phyloP scores from a whole-genome alignment of 35 echinoderm and acorn worm species.

The Ophioderma brevispina region DNA sequence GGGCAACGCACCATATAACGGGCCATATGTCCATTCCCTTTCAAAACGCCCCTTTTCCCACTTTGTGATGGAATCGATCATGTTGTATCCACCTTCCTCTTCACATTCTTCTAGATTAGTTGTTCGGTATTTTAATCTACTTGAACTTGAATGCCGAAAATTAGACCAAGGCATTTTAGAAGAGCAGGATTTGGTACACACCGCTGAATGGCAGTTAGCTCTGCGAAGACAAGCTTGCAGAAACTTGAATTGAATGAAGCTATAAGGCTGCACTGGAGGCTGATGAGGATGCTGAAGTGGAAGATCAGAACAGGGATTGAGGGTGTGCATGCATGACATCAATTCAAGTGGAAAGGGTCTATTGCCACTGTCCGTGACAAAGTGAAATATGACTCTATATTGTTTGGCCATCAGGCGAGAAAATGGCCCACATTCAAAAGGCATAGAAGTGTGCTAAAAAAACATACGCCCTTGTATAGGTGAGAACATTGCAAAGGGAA shows the following conservation, averaged over 20 bases:
- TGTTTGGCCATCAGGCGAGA: not conserved
- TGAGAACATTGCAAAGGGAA: no score
- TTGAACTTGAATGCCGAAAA: not conserved
- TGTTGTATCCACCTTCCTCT: not conserved
- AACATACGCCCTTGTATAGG: no score
- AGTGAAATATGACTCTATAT: not conserved
- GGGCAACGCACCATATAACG: not conserved
- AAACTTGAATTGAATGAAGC: not conserved
- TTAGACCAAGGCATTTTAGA: not conserved
- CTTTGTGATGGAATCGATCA: not conserved
- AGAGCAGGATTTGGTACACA: not conserved
- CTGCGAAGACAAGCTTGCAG: not conserved
- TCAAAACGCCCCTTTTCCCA: not conserved
- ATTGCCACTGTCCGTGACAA: not conserved
- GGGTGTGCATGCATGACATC: not conserved
- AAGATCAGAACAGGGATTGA: not conserved
- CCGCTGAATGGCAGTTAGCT: not conserved
- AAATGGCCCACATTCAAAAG: not conserved
- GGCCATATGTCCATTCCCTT: not conserved
- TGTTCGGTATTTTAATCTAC: conserved; percentile 11
- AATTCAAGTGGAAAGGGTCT: not conserved
- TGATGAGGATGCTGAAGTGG: not conserved
- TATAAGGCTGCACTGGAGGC: not conserved
- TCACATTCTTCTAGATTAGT: not conserved
- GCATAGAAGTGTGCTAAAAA: no score